Base-by-base conservation (phyloP, 2,113 vertebrate species). In the Micromys minutus region DNA sequence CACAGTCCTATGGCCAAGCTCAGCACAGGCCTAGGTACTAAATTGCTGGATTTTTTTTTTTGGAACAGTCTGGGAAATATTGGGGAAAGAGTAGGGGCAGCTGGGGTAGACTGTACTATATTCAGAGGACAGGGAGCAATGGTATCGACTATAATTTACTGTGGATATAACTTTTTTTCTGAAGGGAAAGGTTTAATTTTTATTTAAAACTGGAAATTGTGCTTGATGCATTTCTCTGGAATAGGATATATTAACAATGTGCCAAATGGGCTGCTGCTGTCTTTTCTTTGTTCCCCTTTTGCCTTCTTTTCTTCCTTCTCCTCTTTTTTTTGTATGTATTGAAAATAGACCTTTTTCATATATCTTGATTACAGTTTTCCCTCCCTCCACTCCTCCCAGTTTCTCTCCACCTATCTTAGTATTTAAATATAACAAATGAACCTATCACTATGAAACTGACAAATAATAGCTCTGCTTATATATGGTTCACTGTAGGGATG, bases 381-480 rank as follows among this genome's bases (percentile, higher is more conserved):
- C 24, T 45, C 26, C 24, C n/a, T 61, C 24, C 61, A 59, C 36
- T 81, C 6, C 52, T 59, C 36, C 12, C 52, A 42, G n/a, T 45
- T 84, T 26, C 24, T 39, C 13, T 26, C 7, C 15, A 63, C 7
- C 24, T 59, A 83, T 80, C 88, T 90, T 80, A 63, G 61, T 88
- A 92, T 79, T 91, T 93, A 85, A 69, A 47, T 34, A 67, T 39
- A 11, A 31, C 65, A 9, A 55, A 84, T 61, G 17, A n/a, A 26
- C 63, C 61, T 93, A 85, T 36, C 16, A 39, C 52, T 71, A 16
- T 87, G 50, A n/a, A 57, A 3, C 71, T 95, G 76, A 8, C 17
- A 93, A 89, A 57, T 89, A 77, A 45, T 31, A 89, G 21, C 36
- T 76, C 59, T 76, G 61, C 55, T 81, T 76, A 79, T 42, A 91